Conservation (phyloP, 2,888 invertebrate species). For the Frankliniella fusca region DNA sequence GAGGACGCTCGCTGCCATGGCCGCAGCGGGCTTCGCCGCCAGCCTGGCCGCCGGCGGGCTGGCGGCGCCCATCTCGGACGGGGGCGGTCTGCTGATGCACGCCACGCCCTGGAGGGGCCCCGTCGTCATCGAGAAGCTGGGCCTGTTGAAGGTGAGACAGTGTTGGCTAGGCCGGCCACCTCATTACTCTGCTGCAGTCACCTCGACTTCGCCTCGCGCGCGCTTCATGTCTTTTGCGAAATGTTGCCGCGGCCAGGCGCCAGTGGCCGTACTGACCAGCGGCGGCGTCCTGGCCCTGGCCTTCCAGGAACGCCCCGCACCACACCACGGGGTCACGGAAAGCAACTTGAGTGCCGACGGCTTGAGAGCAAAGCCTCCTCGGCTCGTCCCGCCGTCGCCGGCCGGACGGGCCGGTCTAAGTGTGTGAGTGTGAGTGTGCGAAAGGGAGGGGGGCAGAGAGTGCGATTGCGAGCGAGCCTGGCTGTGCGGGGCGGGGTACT, state of each 20-base stretch:
- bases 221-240: neutral
- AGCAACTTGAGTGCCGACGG: neutral
- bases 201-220: no score
- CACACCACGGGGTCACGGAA: neutral
- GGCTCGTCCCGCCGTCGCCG: no score
- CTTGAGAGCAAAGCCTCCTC: no score
- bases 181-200: no score
- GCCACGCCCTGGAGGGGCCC: neutral
- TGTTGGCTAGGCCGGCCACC: neutral
- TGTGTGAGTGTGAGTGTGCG: no score
- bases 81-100: neutral
- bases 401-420: no score
- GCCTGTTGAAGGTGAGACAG: neutral
- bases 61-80: neutral
- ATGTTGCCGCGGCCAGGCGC: neutral
- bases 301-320: neutral
- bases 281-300: neutral
- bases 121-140: conserved; percentile 4
- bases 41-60: conserved; percentile 30
- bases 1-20: neutral
- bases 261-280: neutral
- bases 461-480: no score
- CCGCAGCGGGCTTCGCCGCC: conserved; percentile 30
- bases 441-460: no score
- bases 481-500: no score